Evolutionary conservation across 2,797 vertebrate genomes (phyloP).

Genomic region (Tauraco hartlaubi): DNA sequence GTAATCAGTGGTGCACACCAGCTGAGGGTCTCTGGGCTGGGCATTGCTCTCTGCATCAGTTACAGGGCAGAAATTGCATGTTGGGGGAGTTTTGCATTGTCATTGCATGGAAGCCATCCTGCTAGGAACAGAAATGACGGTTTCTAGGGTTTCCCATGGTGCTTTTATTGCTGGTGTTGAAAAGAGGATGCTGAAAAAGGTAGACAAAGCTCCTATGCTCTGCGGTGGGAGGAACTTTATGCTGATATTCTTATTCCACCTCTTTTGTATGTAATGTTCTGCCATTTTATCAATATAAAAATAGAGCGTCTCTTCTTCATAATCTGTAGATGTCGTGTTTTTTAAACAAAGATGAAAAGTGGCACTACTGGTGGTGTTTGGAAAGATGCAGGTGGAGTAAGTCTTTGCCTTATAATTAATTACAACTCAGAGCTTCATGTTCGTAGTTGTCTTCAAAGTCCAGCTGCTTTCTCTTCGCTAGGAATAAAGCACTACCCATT

Average conservation of each 20-base stretch:
- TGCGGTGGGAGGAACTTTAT: not conserved
- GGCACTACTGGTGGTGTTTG: not conserved
- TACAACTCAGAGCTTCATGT: not conserved
- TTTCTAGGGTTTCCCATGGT: not conserved
- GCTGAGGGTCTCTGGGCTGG: not conserved
- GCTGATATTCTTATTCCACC: not conserved
- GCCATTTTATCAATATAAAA: not conserved
- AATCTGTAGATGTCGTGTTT: not conserved
- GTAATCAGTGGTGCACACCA: not conserved
- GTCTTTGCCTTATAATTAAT: not conserved
- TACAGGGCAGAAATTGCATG: not conserved
- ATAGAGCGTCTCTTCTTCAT: accelerated
- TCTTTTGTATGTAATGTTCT: not conserved
- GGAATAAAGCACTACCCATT: not conserved
- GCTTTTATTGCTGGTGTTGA: not conserved
- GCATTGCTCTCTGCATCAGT: not conserved
- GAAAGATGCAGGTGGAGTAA: not conserved
- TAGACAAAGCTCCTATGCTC: not conserved
- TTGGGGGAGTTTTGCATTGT: not conserved
- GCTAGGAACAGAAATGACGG: accelerated
- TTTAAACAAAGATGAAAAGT: not conserved
- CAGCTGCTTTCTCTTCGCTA: not conserved
- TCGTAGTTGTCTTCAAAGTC: not conserved
- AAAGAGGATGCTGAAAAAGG: not conserved
- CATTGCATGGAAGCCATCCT: accelerated